Evolutionary conservation across 2,113 vertebrate genomes (phyloP).

Genomic region (Rhinoptilus africanus): DNA sequence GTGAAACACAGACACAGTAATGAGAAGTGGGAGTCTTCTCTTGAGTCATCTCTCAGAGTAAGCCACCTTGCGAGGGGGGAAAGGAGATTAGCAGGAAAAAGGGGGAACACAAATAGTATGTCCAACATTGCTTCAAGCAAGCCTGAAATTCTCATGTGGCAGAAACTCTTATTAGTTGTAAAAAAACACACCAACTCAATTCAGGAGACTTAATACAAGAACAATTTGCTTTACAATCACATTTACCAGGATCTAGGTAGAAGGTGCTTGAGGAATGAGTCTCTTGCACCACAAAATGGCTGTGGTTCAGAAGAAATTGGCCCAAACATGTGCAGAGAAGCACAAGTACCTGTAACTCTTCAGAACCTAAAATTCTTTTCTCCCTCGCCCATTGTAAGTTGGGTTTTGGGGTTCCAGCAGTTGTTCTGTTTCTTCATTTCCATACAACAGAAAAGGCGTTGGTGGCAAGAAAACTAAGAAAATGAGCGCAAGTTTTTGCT

Average conservation of each 20-base stretch:
- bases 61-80: neutral
- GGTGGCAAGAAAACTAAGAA: neutral
- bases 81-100: neutral
- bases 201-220: neutral
- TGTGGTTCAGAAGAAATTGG: neutral
- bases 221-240: neutral
- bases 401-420: neutral
- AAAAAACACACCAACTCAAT: neutral
- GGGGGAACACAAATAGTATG: neutral
- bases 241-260: neutral
- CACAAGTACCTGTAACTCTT: neutral
- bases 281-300: neutral
- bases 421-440: neutral
- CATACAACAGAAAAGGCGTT: neutral
- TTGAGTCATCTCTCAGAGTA: neutral
- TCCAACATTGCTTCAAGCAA: neutral
- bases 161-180: neutral
- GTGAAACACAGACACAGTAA: neutral
- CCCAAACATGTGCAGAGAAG: neutral
- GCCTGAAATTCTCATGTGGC: neutral
- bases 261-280: neutral
- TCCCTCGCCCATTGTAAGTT: accelerated
- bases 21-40: neutral
- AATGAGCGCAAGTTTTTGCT: neutral
- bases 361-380: neutral